Conservation (phyloP, 1,140 invertebrate genomes). For the Acromyrmex echinatior region DNA sequence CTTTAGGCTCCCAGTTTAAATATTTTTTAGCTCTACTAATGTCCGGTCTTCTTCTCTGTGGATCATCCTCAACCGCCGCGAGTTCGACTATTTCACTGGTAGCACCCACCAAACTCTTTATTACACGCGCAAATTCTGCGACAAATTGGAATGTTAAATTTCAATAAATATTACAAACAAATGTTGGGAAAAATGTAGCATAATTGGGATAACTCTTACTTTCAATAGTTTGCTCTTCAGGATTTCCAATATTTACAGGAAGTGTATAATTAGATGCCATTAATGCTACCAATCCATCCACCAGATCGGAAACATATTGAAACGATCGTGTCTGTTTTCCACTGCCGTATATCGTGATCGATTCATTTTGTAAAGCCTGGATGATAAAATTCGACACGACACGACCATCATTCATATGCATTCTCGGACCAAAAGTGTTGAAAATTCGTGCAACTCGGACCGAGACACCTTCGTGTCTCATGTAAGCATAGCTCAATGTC, state of each 20-base stretch:
- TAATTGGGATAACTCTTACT: slow-evolving; percentile 85
- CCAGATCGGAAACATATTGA: slow-evolving; percentile 99
- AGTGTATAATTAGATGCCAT: slow-evolving; percentile 98
- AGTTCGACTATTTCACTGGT: slow-evolving; percentile 94
- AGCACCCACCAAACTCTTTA: slow-evolving; percentile 95
- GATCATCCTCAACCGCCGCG: slow-evolving; percentile 97
- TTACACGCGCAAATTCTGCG: slow-evolving; percentile 97
- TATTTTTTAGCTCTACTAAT: slow-evolving; percentile 95
- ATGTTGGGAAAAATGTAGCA: not conserved
- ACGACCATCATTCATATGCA: slow-evolving; percentile 99
- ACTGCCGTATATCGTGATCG: slow-evolving; percentile 98
- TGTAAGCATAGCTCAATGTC: slow-evolving; percentile 98
- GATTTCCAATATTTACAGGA: slow-evolving; percentile 99
- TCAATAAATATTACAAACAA: not conserved
- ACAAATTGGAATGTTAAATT: slow-evolving; percentile 66
- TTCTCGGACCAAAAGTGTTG: slow-evolving; percentile 99
- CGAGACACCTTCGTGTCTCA: slow-evolving; percentile 97
- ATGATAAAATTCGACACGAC: slow-evolving; percentile 99
- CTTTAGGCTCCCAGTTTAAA: slow-evolving; percentile 98
- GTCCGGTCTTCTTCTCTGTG: slow-evolving; percentile 96
- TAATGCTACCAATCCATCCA: slow-evolving; percentile 96
- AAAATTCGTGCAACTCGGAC: slow-evolving; percentile 99
- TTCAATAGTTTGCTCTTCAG: slow-evolving; percentile 98
- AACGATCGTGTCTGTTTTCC: slow-evolving; percentile 99
- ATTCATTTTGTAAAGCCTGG: slow-evolving; percentile 97